Evolutionary conservation across 1,140 invertebrate genomes (phyloP).

Genomic region (Lepidurus apus): DNA sequence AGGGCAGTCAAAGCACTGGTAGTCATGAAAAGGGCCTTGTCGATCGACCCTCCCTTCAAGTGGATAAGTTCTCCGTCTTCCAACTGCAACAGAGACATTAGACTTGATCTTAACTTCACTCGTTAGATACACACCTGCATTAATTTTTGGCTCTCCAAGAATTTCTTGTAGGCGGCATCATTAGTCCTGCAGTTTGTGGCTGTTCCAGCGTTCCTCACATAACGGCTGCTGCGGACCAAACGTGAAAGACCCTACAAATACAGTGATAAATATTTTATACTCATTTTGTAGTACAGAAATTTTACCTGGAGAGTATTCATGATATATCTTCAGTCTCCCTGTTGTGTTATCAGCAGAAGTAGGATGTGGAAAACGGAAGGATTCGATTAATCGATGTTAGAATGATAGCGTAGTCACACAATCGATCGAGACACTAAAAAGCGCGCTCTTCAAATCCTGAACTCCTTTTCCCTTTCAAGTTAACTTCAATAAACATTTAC

Average conservation of each 20-base stretch:
- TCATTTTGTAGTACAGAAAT: background rate
- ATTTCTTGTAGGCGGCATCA: background rate
- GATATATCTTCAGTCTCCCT: too few relatives aligned
- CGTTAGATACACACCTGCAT: background rate
- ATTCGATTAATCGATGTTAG: too few relatives aligned
- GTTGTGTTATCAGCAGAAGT: too few relatives aligned
- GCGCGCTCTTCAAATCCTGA: too few relatives aligned
- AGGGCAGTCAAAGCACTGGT: slow-evolving; percentile 46
- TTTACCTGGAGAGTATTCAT: background rate
- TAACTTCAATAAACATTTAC: too few relatives aligned
- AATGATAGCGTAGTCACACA: too few relatives aligned
- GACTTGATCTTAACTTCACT: background rate
- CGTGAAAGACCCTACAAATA: background rate
- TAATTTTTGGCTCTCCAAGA: background rate
- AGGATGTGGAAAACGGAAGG: too few relatives aligned
- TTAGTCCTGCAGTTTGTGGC: background rate
- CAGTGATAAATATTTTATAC: background rate
- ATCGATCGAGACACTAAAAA: too few relatives aligned
- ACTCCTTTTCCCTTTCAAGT: too few relatives aligned
- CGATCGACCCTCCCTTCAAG: slow-evolving; percentile 54
- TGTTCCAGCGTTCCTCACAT: background rate
- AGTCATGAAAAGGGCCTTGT: slow-evolving; percentile 51
- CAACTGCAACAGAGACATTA: slow-evolving; percentile 43
- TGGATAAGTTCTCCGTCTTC: slow-evolving; percentile 55
- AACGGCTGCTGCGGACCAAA: background rate